Evolutionary conservation across 1,140 invertebrate genomes (phyloP), one percentile per base, ranked within the genome.

Genomic region (Drosophila trapezifrons): DNA sequence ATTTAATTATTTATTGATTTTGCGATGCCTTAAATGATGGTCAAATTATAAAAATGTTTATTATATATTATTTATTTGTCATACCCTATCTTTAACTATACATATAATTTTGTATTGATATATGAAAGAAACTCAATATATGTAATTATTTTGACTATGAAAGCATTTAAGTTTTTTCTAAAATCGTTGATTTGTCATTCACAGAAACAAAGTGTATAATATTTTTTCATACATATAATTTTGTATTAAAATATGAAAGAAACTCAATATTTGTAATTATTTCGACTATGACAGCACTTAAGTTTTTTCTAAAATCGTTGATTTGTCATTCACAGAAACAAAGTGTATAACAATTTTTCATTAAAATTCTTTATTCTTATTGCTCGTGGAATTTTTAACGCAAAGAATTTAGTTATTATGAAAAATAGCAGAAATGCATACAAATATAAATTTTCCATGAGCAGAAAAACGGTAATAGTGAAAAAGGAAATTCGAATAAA

Each of bases 371-470:
- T 46, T 25, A 20, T 15, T 42, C 32, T 13, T 46, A 56, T 35
- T 45, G 54, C 29, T 46, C 32, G 9, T 71, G 42, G 13, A 29
- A 58, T 40, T 56, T 59, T 59, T 10, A 40, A 58, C 35, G 37
- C 40, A 40, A 52, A 67, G 56, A 80, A 81, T 82, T 81, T 81
- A 77, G 79, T 73, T 56, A 78, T 78, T 58, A 82, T 77, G n/a
- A 65, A 67, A 55, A 81, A 81, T 78, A 63, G 8, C 29, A n/a
- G 22, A 59, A 40, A 71, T 52, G 60, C 25, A 83, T 69, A 69
- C 58, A 17, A 49, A 72, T 37, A 84, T 69, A 55, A 54, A 73
- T 75, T 62, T 60, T 65, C 13, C 55, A 69, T 80, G 38, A 22
- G n/a, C 45, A 35, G n/a, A 27, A 42, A 20, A 75, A n/a, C 15